Percentiles rank a stretch among this genome's conserved stretches.
phyloP scores from a whole-genome alignment of 1,140 invertebrate species.

The Amyelois transitella region DNA sequence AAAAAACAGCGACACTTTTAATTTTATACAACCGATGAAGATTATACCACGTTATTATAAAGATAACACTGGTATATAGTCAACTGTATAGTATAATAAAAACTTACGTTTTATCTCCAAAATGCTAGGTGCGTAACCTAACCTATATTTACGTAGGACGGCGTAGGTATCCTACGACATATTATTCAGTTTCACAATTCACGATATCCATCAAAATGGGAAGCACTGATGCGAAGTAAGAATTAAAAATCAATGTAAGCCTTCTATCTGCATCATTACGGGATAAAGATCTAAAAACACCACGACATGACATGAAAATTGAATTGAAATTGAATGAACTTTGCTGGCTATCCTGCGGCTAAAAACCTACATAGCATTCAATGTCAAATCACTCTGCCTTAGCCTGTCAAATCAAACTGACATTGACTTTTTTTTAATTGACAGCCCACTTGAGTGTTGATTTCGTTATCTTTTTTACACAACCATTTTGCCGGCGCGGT shows the following conservation, averaged over 20 bases:
- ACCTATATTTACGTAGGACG: slow-evolving; percentile 42
- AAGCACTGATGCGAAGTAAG: slow-evolving; percentile 1
- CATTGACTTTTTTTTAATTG: background rate
- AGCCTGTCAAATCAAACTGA: no score
- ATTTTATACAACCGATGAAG: background rate
- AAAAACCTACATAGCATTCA: no score
- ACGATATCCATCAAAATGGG: background rate
- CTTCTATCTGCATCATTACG: slow-evolving; percentile 17
- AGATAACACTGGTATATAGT: background rate
- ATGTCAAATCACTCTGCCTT: no score
- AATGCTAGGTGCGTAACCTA: slow-evolving; percentile 48
- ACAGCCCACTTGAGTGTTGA: no score
- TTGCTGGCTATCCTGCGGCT: no score
- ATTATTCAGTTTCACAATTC: background rate
- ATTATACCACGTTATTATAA: background rate
- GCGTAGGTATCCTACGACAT: slow-evolving; percentile 6
- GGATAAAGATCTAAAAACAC: slow-evolving; percentile 21
- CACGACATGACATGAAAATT: slow-evolving; percentile 12
- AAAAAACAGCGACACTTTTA: background rate
- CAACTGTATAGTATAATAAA: background rate
- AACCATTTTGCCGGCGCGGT: no score
- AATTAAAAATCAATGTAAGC: slow-evolving; percentile 9
- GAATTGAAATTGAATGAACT: background rate
- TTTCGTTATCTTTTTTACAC: no score
- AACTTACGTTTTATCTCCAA: slow-evolving; percentile 45